These are phyloP conservation scores for Meles meles DNA, from an alignment of 2,113 vertebrate species.

Conservation along the genomic window DNA sequence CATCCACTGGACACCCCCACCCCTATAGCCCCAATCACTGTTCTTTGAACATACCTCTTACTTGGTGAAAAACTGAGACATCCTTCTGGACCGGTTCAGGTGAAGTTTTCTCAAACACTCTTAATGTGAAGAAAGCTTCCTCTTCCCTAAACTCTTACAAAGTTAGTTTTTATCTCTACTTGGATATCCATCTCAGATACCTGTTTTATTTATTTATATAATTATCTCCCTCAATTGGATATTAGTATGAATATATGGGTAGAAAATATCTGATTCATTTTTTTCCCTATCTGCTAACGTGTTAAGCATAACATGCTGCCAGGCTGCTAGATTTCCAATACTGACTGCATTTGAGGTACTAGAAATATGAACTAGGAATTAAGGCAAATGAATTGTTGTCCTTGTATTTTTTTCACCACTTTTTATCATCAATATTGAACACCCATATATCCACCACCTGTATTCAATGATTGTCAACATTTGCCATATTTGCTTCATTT, in stretches of 20 bases:
- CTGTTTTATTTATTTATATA: slow-evolving; percentile 11
- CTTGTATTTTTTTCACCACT: not conserved
- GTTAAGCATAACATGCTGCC: not conserved
- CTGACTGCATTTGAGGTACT: not conserved
- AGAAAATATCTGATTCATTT: not conserved
- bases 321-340: not conserved
- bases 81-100: not conserved
- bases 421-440: not conserved
- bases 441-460: not conserved
- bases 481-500: not conserved
- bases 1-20: not conserved
- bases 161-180: not conserved
- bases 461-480: not conserved
- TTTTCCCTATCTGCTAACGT: not conserved
- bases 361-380: slow-evolving; percentile 1
- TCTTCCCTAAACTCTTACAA: not conserved
- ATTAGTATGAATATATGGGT: not conserved
- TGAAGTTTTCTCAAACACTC: not conserved
- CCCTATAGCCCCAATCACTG: not conserved
- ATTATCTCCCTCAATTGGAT: not conserved
- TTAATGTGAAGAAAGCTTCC: not conserved
- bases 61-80: not conserved
- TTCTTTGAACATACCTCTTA: not conserved
- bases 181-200: not conserved
- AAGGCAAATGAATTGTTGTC: not conserved